Evolutionary conservation across 2,797 vertebrate species (phyloP), one percentile per base, ranked within the genome.

Genomic region (Chelmon rostratus): DNA sequence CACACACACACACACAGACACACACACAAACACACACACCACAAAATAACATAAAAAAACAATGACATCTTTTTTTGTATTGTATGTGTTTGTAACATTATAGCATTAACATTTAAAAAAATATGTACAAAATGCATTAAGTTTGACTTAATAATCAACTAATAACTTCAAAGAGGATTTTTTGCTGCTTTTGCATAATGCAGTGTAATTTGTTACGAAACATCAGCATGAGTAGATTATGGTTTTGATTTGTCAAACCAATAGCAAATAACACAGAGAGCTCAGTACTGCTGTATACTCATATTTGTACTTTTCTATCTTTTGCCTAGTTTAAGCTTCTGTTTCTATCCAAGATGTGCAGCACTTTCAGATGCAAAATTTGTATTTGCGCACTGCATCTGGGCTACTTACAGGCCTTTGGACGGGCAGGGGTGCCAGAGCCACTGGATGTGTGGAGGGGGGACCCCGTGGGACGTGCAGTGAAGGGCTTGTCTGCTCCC

Each of bases 401-500:
- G 50, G 23, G 49, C 63, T 92, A 95, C 97, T 95, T 96, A 99
- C 98, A 96, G 96, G 95, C 95, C 95, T 96, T 94, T 97, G 35
- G 95, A 84, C 3, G 95, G 95, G 83, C 98, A 99, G 44, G 95
- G 97, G 79, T 95, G 96, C 98, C 98, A 99, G 62, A 95, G 91
- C 98, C 98, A 99, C 2, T 90, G 94, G 89, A 98, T 91, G 56
- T 92, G 93, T 57, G 98, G 98, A 21, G 93, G 93, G 52, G 98
- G 98, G 70, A 98, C 89, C 10, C 97, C 98, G 5, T 97, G 95
- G 58, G 96, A 95, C 0, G 97, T 98, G 86, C 98, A 99, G 23
- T 95, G 97, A 42, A 99, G 87, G 19, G 91, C 89, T 88, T 97
- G 96, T 85, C 94, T 95, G 95, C 96, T 98, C 64, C 95, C 96